Evolutionary conservation across 2,113 vertebrate species (phyloP).

Genomic region (Phocoena phocoena): DNA sequence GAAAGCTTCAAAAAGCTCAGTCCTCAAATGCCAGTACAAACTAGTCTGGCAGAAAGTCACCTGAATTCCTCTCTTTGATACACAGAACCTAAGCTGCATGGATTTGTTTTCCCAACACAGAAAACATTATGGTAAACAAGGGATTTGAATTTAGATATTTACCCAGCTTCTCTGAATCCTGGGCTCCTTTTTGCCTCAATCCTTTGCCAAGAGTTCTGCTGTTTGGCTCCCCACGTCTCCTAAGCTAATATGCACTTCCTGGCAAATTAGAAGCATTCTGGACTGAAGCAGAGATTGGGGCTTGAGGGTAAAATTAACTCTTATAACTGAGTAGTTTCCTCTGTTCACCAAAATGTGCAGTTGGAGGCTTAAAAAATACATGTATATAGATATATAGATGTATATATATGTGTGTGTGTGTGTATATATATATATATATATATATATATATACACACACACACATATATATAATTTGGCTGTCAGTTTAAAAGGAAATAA

Average conservation of each 20-base stretch:
- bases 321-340: not conserved
- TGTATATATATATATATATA: not conserved
- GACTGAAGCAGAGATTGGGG: slow-evolving; percentile 24
- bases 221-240: not conserved
- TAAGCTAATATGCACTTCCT: slow-evolving; percentile 50
- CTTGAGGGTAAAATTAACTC: slow-evolving; percentile 62
- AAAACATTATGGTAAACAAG: slow-evolving; percentile 58
- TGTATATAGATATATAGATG: not conserved
- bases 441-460: rapidly evolving
- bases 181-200: not conserved
- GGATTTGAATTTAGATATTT: slow-evolving; percentile 57
- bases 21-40: slow-evolving; percentile 35
- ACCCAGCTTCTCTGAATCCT: slow-evolving; percentile 21
- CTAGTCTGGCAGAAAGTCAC: slow-evolving; percentile 53
- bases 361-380: not conserved
- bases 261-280: slow-evolving; percentile 54
- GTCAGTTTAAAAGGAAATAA: slow-evolving; percentile 43
- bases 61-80: slow-evolving; percentile 41
- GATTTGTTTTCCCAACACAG: slow-evolving; percentile 2
- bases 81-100: slow-evolving; percentile 13
- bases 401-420: not conserved
- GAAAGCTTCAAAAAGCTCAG: slow-evolving; percentile 23
- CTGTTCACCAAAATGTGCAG: slow-evolving; percentile 15
- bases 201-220: slow-evolving; percentile 32
- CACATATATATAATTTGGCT: not conserved